Percentiles rank a stretch among this genome's conserved stretches.
These are phyloP conservation scores for Portevinia maculata DNA, from an alignment of 2,888 invertebrate genomes.

Conservation along the genomic window DNA sequence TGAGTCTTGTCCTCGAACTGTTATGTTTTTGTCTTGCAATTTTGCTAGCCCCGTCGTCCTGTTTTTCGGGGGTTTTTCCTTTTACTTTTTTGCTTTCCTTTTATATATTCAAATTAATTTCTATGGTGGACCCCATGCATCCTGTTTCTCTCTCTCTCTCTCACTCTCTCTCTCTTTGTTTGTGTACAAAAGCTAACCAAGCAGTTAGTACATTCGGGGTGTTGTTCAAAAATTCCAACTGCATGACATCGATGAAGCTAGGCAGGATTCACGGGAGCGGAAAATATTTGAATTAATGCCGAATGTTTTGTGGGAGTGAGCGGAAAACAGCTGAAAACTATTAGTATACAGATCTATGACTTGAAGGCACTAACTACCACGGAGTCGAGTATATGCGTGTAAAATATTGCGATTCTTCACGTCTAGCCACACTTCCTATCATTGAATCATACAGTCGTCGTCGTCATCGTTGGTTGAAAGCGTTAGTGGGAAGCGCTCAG, in stretches of 20 bases:
- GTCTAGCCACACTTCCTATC: slow-evolving; percentile 70
- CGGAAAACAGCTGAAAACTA: slow-evolving; percentile 11
- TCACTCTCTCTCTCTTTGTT: neutral
- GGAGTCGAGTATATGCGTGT: slow-evolving; percentile 47
- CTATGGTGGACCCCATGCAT: slow-evolving; percentile 47
- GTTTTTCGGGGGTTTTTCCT: slow-evolving; percentile 34
- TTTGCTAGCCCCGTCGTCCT: neutral
- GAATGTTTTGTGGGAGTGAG: neutral
- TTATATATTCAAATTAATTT: slow-evolving; percentile 65
- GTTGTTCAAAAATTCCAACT: slow-evolving; percentile 65
- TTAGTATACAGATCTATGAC: slow-evolving; percentile 24
- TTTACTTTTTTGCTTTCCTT: slow-evolving; percentile 2
- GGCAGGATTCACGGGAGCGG: slow-evolving; percentile 26
- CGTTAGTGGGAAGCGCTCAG: neutral
- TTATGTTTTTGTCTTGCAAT: slow-evolving; percentile 20
- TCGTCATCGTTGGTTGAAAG: slow-evolving; percentile 10
- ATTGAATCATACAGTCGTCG: slow-evolving; percentile 59
- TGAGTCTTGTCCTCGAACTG: slow-evolving; percentile 28
- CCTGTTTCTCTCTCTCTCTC: neutral
- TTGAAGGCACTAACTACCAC: slow-evolving; percentile 29
- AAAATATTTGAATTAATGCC: slow-evolving; percentile 53
- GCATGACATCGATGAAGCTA: slow-evolving; percentile 59
- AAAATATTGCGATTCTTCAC: slow-evolving; percentile 35
- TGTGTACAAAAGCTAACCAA: slow-evolving; percentile 38
- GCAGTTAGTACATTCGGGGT: slow-evolving; percentile 53